Conservation (phyloP, 2,113 vertebrate species). For the Lophochroa leadbeateri region DNA sequence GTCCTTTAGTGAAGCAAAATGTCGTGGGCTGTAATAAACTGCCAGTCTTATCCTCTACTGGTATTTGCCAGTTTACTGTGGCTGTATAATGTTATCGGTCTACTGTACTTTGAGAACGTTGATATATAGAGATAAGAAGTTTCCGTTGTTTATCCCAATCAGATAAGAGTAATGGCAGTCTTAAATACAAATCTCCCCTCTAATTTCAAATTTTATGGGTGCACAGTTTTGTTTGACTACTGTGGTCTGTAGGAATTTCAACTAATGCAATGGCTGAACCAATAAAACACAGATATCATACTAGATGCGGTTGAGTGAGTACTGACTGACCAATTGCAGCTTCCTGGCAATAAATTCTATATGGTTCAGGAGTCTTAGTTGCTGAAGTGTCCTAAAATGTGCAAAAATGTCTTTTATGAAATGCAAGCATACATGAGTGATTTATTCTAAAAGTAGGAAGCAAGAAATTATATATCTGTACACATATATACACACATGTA, state of each 20-base stretch:
- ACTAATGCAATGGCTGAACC: not conserved
- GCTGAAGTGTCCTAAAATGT: not conserved
- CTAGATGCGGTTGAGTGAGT: not conserved
- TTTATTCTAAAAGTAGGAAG: not conserved
- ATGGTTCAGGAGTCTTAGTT: not conserved
- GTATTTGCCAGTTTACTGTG: not conserved
- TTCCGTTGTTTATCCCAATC: not conserved
- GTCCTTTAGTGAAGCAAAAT: not conserved
- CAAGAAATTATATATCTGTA: not conserved
- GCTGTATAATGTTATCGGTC: not conserved
- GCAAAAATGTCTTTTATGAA: not conserved
- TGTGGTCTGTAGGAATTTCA: not conserved
- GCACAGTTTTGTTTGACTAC: not conserved
- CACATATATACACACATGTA: not conserved
- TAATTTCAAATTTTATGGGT: not conserved
- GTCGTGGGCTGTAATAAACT: not conserved
- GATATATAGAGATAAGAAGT: constrained; percentile 5
- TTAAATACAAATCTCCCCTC: not conserved
- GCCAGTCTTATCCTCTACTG: not conserved
- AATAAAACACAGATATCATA: not conserved
- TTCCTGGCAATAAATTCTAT: not conserved
- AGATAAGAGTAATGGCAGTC: constrained; percentile 13
- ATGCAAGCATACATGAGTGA: not conserved
- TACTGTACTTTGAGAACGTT: not conserved
- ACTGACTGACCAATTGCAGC: not conserved